phyloP scores from a whole-genome alignment of 2,797 vertebrate genomes.

The Diglossa cyanea region DNA sequence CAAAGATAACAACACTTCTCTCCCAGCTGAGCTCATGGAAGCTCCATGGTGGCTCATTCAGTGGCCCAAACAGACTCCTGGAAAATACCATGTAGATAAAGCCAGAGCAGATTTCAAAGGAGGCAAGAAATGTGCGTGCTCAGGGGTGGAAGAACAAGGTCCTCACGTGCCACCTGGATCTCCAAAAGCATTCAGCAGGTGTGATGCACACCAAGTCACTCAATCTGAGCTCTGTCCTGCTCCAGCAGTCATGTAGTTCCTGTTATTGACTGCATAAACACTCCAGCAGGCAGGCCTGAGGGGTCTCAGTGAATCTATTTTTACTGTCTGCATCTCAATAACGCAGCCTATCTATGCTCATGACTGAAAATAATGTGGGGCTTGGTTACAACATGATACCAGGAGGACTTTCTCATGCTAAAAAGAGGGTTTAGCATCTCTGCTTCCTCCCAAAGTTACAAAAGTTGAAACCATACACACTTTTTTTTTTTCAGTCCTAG shows the following conservation, averaged over 20 bases:
- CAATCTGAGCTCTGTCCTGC: neutral
- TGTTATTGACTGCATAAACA: neutral
- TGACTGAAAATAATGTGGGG: neutral
- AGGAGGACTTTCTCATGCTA: neutral
- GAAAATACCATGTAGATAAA: neutral
- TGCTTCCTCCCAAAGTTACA: neutral
- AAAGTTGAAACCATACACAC: neutral
- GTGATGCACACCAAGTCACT: neutral
- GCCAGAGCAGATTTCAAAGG: neutral
- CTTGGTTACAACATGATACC: neutral
- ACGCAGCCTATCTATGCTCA: fast-evolving
- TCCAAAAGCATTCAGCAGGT: neutral
- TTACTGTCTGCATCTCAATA: neutral
- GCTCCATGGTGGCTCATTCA: neutral
- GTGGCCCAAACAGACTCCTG: neutral
- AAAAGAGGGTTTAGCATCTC: neutral
- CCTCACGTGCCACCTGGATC: neutral
- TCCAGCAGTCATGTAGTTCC: neutral
- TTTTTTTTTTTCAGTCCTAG: neutral
- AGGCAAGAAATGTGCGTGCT: neutral
- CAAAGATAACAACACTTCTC: neutral
- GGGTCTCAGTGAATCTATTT: neutral
- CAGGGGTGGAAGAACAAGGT: neutral
- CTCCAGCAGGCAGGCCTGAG: neutral
- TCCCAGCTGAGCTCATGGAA: conserved; percentile 31